phyloP scores from a whole-genome alignment of 2,113 vertebrate genomes.

The Coreoperca whiteheadi region DNA sequence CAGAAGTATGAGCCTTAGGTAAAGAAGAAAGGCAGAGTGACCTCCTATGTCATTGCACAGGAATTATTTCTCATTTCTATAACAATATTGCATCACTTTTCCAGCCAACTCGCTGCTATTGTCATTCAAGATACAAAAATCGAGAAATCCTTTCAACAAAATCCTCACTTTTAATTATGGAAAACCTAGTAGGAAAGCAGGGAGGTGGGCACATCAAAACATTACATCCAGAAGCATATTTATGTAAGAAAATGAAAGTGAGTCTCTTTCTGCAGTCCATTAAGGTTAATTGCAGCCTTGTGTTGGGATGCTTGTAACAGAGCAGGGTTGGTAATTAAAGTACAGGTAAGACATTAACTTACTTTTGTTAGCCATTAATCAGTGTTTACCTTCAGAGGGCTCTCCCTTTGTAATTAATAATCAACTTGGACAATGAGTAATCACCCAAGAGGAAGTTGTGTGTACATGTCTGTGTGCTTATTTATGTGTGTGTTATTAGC shows the following conservation, averaged over 20 bases:
- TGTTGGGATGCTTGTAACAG: constrained; percentile 81
- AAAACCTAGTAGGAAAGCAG: constrained; percentile 30
- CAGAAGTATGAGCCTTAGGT: constrained; percentile 28
- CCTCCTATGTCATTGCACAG: constrained; percentile 46
- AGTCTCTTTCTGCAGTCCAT: constrained; percentile 74
- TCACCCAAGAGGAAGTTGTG: constrained; percentile 76
- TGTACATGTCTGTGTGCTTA: constrained; percentile 30
- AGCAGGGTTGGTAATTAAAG: constrained; percentile 84
- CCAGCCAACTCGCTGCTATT: constrained; percentile 15
- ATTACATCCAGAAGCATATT: constrained; percentile 37
- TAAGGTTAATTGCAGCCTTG: constrained; percentile 83
- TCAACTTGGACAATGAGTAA: constrained; percentile 85
- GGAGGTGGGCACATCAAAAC: constrained; percentile 29
- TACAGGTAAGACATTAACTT: constrained; percentile 88
- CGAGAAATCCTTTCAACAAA: constrained; percentile 21
- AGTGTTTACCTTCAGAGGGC: constrained; percentile 84
- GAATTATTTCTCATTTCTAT: constrained; percentile 49
- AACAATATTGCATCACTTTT: constrained; percentile 56
- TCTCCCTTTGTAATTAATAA: constrained; percentile 86
- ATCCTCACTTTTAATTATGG: constrained; percentile 37
- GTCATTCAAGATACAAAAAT: constrained; percentile 42
- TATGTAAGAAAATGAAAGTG: constrained; percentile 63
- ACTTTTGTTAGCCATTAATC: constrained; percentile 89
- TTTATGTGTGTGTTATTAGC: constrained; percentile 38
- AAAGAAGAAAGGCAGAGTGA: constrained; percentile 54